Conservation (phyloP, 2,797 vertebrate genomes). For the Iguana delicatissima region DNA sequence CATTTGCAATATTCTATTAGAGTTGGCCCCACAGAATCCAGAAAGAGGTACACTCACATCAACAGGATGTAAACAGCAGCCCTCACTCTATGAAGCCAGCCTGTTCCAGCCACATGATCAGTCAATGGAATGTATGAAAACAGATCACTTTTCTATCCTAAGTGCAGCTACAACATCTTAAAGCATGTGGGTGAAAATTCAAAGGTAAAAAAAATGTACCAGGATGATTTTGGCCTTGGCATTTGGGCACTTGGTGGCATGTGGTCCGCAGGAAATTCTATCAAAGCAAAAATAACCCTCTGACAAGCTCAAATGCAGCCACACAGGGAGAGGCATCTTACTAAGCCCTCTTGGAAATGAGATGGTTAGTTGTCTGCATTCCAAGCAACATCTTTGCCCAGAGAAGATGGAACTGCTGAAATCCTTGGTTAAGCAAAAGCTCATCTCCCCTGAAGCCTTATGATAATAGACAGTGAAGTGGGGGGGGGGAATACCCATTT, state of each 20-base stretch:
- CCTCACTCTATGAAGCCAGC: background rate
- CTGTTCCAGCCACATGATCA: background rate
- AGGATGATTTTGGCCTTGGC: conserved; percentile 29
- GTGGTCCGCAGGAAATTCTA: background rate
- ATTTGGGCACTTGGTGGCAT: conserved; percentile 7
- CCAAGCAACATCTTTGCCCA: conserved; percentile 6
- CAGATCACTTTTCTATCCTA: background rate
- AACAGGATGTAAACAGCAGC: too few species aligned
- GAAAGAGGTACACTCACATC: background rate
- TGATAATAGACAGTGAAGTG: conserved; percentile 46
- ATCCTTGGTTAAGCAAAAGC: conserved; percentile 26
- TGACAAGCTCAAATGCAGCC: conserved; percentile 22
- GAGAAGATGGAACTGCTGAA: conserved; percentile 40
- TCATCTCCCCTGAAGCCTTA: conserved; percentile 35
- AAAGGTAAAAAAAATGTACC: conserved; percentile 24
- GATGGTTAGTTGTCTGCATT: background rate
- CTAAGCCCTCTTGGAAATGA: conserved; percentile 12
- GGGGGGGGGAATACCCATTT: conserved; percentile 12
- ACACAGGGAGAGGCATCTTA: conserved; percentile 20
- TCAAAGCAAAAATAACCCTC: conserved; percentile 21
- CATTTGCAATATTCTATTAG: too few species aligned
- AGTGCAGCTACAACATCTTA: conserved; percentile 33
- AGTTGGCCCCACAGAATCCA: too few species aligned
- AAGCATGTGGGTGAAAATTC: conserved; percentile 43
- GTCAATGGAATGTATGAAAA: conserved; percentile 35